Percentiles rank a stretch among this genome's conserved stretches.
Conservation (phyloP, 2,113 vertebrate species). For the Mormyrus iriodes region DNA sequence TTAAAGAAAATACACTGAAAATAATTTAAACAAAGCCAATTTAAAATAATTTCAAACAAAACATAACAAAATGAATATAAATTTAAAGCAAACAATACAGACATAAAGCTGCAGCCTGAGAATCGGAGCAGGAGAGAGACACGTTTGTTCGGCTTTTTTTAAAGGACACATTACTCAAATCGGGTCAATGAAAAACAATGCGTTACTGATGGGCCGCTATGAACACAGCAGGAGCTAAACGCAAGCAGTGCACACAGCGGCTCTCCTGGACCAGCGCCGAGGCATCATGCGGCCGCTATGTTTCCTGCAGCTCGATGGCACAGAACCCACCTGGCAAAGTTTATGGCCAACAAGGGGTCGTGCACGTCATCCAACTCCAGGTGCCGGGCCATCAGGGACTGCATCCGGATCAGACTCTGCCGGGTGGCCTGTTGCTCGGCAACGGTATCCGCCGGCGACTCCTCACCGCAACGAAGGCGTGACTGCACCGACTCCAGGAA, state of each 20-base stretch:
- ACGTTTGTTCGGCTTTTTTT: background rate
- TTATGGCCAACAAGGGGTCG: constrained; percentile 86
- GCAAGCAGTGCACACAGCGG: background rate
- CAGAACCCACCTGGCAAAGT: constrained; percentile 80
- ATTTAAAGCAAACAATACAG: background rate
- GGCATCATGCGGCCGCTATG: background rate
- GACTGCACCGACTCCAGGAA: constrained; percentile 91
- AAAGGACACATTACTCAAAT: background rate
- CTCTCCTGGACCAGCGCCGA: background rate
- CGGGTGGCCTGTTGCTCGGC: constrained; percentile 75
- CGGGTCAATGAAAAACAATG: background rate
- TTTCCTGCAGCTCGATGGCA: no score
- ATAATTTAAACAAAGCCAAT: background rate
- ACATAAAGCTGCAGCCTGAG: background rate
- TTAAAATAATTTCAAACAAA: no score
- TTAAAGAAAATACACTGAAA: background rate
- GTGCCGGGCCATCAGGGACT: constrained; percentile 82
- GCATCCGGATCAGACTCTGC: constrained; percentile 85
- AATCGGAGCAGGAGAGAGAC: background rate
- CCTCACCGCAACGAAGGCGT: constrained; percentile 78
- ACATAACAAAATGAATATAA: background rate
- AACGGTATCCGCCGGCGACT: constrained; percentile 55
- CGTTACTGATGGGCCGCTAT: background rate
- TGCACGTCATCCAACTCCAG: constrained; percentile 79
- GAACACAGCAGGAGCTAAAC: background rate